A percentile compares a stretch with the other conserved stretches of the same genome.
These are phyloP conservation scores for Drosophila helvetica DNA, from an alignment of 2,888 invertebrate genomes.

Conservation along the genomic window DNA sequence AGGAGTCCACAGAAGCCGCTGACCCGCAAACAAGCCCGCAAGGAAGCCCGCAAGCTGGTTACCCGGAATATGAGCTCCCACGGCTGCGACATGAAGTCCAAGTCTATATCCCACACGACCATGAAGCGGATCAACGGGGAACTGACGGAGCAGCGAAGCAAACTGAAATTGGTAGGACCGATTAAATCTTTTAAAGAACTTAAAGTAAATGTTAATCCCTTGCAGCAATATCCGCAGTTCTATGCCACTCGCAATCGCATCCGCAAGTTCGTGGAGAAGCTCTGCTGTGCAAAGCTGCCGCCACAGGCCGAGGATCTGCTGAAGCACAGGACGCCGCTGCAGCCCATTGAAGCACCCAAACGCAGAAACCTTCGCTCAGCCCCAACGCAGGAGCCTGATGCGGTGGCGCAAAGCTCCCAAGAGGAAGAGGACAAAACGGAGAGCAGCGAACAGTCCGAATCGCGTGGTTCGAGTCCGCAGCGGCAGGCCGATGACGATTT, in stretches of 20 bases:
- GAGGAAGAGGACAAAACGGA: constrained; percentile 1
- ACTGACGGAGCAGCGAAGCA: constrained; percentile 62
- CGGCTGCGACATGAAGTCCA: constrained; percentile 66
- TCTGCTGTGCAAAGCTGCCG: constrained; percentile 73
- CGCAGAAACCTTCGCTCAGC: background rate
- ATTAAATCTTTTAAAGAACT: background rate
- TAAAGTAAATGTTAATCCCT: background rate
- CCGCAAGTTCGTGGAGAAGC: constrained; percentile 77
- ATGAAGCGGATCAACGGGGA: constrained; percentile 58
- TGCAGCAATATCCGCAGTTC: constrained; percentile 74
- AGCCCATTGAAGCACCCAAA: constrained; percentile 54
- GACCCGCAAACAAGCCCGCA: constrained; percentile 68
- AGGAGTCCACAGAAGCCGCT: constrained; percentile 37
- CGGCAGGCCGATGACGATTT: constrained; percentile 49
- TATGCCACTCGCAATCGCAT: constrained; percentile 79
- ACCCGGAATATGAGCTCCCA: constrained; percentile 53
- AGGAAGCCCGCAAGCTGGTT: constrained; percentile 64
- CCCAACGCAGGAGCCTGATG: constrained; percentile 32
- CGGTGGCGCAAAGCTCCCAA: constrained; percentile 21
- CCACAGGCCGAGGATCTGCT: constrained; percentile 62
- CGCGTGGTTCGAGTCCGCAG: constrained; percentile 43
- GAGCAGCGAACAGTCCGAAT: constrained; percentile 25
- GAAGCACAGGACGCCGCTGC: constrained; percentile 59
- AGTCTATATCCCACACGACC: constrained; percentile 52
- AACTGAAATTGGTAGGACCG: constrained; percentile 66